Evolutionary conservation across 1,140 invertebrate genomes (phyloP), one percentile per base, ranked within the genome.

Genomic region (Hylaeus anthracinus): DNA sequence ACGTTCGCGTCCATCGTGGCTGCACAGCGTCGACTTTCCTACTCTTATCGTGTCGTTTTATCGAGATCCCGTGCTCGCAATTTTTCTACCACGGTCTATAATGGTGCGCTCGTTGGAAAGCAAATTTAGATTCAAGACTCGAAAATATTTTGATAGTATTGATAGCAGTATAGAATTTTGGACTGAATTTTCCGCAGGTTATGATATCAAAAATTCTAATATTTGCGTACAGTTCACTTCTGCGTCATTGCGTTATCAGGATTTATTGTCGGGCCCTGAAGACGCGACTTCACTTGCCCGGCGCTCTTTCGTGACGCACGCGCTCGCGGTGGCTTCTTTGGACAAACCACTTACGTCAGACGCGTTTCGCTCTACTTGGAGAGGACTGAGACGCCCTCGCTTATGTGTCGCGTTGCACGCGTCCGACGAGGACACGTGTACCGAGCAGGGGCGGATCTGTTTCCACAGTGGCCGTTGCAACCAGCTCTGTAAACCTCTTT

Each of bases 291-390:
- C 75, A 53, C 39, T 63, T 63, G 43, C 71, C 66, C 64, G 71
- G 45, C 60, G 61, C 51, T 66, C 60, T 63, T 82, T 72, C 65
- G 51, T 53, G 39, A 55, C 74, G 69, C 45, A 48, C 45, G 45
- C 67, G 63, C 45, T 5, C 67, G 63, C 58, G 79, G 43, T 55
- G 76, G 78, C 76, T 73, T 65, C 81, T 73, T 65, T 45, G 14
- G 41, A 4, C 79, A 58, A 43, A 76, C 26, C 45, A 14, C 55
- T 83, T 83, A 61, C 83, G 77, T 83, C 83, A 83, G 26, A 26
- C 43, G 55, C 71, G 83, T 84, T 55, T 84, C 84, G 84, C 82
- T 85, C 84, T 76, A 81, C 43, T 85, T 85, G 14, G 48, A 60
- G 58, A 84, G 55, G 55, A 85, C 82, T 76, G 82, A 76, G 56